These are phyloP conservation scores for Campopleginae sp. DNA, from an alignment of 2,888 invertebrate genomes.

Conservation along the genomic window DNA sequence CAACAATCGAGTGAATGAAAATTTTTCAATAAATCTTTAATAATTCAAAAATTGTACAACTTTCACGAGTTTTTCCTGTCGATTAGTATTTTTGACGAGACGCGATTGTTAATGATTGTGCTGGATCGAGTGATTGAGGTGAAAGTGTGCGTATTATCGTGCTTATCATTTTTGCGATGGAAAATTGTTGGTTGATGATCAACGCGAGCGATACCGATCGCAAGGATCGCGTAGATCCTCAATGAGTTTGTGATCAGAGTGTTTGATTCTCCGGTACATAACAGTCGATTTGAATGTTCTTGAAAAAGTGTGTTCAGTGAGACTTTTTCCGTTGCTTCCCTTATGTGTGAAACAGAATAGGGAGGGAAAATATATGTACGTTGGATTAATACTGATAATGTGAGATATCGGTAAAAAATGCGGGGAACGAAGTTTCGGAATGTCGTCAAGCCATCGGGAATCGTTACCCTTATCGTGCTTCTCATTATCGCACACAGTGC, in stretches of 20 bases:
- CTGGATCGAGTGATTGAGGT: slow-evolving; percentile 25
- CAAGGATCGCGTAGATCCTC: slow-evolving; percentile 43
- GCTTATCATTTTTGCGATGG: slow-evolving; percentile 49
- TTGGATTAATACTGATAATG: slow-evolving; percentile 68
- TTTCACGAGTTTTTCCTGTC: slow-evolving; percentile 2
- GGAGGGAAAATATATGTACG: neutral
- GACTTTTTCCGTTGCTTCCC: neutral
- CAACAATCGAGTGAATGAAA: neutral
- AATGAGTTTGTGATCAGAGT: slow-evolving; percentile 51
- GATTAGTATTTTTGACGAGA: slow-evolving; percentile 13
- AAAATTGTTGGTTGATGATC: slow-evolving; percentile 44
- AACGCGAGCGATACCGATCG: slow-evolving; percentile 41
- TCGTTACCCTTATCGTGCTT: slow-evolving; percentile 73
- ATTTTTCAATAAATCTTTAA: neutral
- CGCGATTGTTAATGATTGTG: slow-evolving; percentile 4
- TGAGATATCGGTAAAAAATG: slow-evolving; percentile 77
- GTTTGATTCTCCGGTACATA: slow-evolving; percentile 14
- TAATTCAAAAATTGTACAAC: neutral
- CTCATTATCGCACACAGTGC: slow-evolving; percentile 77
- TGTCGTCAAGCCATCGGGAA: slow-evolving; percentile 58
- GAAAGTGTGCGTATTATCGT: slow-evolving; percentile 43
- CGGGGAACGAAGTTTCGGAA: slow-evolving; percentile 69
- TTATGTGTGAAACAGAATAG: neutral
- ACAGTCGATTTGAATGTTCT: neutral
- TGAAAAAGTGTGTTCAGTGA: neutral